Percentiles rank a stretch among this genome's conserved stretches.
Evolutionary conservation across 2,888 invertebrate species (phyloP).

Genomic region (Spodoptera littoralis): DNA sequence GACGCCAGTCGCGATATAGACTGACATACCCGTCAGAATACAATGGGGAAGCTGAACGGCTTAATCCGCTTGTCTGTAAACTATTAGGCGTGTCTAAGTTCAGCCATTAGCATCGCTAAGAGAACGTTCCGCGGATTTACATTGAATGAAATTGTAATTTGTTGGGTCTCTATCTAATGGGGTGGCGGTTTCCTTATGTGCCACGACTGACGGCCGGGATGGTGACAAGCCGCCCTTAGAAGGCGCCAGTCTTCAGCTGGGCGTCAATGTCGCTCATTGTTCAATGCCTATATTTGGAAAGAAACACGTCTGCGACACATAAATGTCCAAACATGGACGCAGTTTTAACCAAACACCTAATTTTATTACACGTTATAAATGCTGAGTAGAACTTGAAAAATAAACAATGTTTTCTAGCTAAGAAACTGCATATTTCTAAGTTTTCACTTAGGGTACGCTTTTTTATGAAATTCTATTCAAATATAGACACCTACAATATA

Average conservation of each 20-base stretch:
- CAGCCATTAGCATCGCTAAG: conserved; percentile 75
- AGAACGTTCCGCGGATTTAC: conserved; percentile 77
- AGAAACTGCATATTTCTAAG: too few relatives aligned
- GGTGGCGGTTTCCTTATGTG: conserved; percentile 74
- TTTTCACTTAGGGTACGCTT: too few relatives aligned
- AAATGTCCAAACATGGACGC: conserved; percentile 51
- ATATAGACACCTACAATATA: conserved; percentile 10
- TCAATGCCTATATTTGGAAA: conserved; percentile 70
- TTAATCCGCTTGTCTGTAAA: conserved; percentile 79
- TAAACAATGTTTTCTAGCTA: conserved; percentile 3
- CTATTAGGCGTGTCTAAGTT: conserved; percentile 81
- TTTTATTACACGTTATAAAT: conserved; percentile 31
- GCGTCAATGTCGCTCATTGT: conserved; percentile 79
- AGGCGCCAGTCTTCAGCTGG: conserved; percentile 66
- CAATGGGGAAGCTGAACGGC: conserved; percentile 73
- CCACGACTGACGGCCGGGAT: conserved; percentile 55
- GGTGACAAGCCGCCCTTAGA: conserved; percentile 69
- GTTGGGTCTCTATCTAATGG: conserved; percentile 71
- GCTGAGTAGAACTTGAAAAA: not conserved
- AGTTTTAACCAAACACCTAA: conserved; percentile 31
- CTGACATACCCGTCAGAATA: conserved; percentile 70
- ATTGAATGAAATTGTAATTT: conserved; percentile 87
- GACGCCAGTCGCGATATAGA: conserved; percentile 65
- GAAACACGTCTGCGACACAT: conserved; percentile 59
- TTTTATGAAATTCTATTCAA: too few relatives aligned